These are phyloP conservation scores for Empis stercorea DNA, from an alignment of 2,888 invertebrate genomes.

Conservation along the genomic window DNA sequence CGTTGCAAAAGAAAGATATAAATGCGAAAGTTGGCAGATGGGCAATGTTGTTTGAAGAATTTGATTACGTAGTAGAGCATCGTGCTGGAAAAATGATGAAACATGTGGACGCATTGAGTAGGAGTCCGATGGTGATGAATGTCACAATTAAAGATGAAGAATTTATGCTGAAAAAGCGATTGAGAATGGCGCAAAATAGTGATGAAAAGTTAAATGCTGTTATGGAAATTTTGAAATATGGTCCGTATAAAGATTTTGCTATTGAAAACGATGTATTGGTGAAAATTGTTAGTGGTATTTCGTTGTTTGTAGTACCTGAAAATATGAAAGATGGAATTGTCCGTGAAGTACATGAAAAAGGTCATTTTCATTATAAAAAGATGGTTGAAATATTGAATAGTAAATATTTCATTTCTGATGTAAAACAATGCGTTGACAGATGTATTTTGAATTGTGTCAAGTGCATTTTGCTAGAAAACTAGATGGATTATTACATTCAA, in stretches of 20 bases:
- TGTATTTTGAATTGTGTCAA: constrained; percentile 8
- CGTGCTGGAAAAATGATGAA: constrained; percentile 13
- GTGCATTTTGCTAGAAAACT: constrained; percentile 15
- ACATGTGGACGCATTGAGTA: constrained; percentile 16
- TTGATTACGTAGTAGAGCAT: constrained; percentile 15
- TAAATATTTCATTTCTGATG: constrained; percentile 4
- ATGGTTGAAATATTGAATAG: constrained; percentile 8
- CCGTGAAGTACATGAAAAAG: constrained; percentile 10
- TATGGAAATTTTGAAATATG: not conserved
- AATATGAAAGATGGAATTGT: constrained; percentile 11
- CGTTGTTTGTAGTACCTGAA: constrained; percentile 14
- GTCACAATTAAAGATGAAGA: not conserved
- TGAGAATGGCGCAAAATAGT: constrained; percentile 3
- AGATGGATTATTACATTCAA: constrained; percentile 23
- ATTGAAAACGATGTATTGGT: not conserved
- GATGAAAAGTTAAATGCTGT: constrained; percentile 7
- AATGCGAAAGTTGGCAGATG: constrained; percentile 13
- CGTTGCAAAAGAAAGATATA: constrained; percentile 11
- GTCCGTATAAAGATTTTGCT: not conserved
- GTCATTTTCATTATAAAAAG: constrained; percentile 11
- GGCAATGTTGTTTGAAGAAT: constrained; percentile 15
- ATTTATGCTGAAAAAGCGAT: not conserved
- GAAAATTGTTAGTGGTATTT: not conserved
- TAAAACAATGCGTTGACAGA: constrained; percentile 4
- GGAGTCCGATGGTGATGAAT: constrained; percentile 10